Conservation (phyloP, 2,113 vertebrate genomes). For the Leucosticte australis region DNA sequence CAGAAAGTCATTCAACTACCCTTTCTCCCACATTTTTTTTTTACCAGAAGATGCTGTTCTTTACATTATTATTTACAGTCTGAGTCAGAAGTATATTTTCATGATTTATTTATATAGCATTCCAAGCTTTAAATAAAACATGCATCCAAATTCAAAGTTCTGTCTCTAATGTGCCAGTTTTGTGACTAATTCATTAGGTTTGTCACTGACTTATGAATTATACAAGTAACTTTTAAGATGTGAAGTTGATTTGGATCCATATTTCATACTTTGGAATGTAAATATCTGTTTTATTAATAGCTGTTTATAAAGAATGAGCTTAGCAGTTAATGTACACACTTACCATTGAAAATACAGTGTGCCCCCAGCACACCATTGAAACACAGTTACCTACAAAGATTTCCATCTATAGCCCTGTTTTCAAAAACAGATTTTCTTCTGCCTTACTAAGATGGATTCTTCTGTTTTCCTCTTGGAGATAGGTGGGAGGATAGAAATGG, state of each 20-base stretch:
- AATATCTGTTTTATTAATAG: slow-evolving; percentile 60
- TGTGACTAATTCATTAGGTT: slow-evolving; percentile 72
- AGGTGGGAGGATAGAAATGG: neutral
- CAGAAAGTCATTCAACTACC: slow-evolving; percentile 17
- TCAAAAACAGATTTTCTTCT: neutral
- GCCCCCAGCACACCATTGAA: neutral
- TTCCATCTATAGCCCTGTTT: neutral
- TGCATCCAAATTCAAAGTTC: slow-evolving; percentile 18
- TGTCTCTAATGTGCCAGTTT: slow-evolving; percentile 53
- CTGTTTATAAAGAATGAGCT: slow-evolving; percentile 35
- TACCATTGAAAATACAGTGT: neutral
- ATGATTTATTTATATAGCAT: slow-evolving; percentile 59
- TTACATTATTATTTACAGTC: slow-evolving; percentile 56
- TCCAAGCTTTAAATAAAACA: slow-evolving; percentile 68
- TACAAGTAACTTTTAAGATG: slow-evolving; percentile 41
- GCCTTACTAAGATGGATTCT: neutral
- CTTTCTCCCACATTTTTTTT: neutral
- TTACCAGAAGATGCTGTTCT: slow-evolving; percentile 20
- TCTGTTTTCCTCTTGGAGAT: neutral
- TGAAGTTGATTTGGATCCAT: slow-evolving; percentile 25
- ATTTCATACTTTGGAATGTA: slow-evolving; percentile 53
- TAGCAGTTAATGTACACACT: neutral
- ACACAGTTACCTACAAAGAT: neutral
- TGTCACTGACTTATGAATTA: slow-evolving; percentile 60
- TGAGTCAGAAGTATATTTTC: slow-evolving; percentile 58